Evolutionary conservation across 2,113 vertebrate species (phyloP).

Genomic region (Cochlearius cochlearius): DNA sequence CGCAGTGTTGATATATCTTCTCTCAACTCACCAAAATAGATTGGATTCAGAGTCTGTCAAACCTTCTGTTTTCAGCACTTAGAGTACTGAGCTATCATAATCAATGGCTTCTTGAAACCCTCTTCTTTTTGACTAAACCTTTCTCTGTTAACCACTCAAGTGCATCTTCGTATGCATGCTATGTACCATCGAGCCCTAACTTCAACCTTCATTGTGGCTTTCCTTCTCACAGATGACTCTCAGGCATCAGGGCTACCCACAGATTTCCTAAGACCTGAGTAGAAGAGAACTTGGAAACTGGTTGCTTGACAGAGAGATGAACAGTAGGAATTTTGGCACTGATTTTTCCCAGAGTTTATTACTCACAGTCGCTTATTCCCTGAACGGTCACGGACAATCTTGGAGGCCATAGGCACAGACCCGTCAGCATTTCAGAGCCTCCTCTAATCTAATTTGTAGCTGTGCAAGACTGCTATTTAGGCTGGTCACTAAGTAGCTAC

Average conservation of each 20-base stretch:
- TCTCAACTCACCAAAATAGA: not conserved
- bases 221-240: not conserved
- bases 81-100: not conserved
- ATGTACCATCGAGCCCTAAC: not conserved
- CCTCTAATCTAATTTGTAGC: not conserved
- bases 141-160: not conserved
- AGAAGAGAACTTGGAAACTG: not conserved
- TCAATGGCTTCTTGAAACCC: not conserved
- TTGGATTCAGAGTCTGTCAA: not conserved
- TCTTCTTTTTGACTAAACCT: not conserved
- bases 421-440: conserved; percentile 1
- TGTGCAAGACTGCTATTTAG: not conserved
- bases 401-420: not conserved
- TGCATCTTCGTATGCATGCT: not conserved
- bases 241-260: not conserved
- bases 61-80: not conserved
- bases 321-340: not conserved
- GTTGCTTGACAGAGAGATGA: not conserved
- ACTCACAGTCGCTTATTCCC: not conserved
- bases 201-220: not conserved
- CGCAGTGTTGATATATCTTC: not conserved
- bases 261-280: not conserved
- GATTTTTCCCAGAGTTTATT: not conserved
- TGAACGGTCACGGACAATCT: not conserved
- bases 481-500: not conserved